Conservation (phyloP, 2,797 vertebrate species). For the Glyptemys insculpta region DNA sequence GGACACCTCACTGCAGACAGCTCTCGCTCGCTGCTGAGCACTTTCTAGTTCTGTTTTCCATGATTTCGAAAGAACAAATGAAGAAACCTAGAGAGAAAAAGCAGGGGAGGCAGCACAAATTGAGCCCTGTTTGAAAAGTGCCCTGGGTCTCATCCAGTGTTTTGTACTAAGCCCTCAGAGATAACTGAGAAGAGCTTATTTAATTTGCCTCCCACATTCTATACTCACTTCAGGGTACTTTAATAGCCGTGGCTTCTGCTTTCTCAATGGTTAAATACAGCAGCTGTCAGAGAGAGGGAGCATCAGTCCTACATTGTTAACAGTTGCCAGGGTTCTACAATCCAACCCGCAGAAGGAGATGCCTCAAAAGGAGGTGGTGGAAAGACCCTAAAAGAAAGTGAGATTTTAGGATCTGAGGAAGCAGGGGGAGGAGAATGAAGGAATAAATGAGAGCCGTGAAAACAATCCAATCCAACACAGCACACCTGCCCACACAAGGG, state of each 20-base stretch:
- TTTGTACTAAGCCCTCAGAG: background rate
- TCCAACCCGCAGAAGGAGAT: background rate
- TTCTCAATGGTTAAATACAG: background rate
- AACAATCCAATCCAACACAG: background rate
- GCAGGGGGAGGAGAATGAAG: background rate
- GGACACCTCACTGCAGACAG: background rate
- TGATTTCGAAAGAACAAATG: background rate
- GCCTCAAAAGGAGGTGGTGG: background rate
- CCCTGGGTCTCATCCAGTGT: background rate
- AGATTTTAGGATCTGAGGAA: background rate
- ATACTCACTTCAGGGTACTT: background rate
- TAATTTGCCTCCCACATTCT: background rate
- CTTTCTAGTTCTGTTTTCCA: background rate
- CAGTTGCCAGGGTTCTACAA: background rate
- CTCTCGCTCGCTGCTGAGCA: background rate
- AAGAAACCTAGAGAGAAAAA: background rate
- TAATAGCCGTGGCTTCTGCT: background rate
- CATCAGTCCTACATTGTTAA: background rate
- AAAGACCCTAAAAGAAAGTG: background rate
- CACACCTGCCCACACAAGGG: background rate
- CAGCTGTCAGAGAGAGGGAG: background rate
- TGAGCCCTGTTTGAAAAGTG: background rate
- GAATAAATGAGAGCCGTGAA: background rate
- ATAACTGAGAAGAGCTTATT: background rate
- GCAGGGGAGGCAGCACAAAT: background rate